Evolutionary conservation across 2,888 invertebrate genomes (phyloP).

Genomic region (Trachelus troglodyta): DNA sequence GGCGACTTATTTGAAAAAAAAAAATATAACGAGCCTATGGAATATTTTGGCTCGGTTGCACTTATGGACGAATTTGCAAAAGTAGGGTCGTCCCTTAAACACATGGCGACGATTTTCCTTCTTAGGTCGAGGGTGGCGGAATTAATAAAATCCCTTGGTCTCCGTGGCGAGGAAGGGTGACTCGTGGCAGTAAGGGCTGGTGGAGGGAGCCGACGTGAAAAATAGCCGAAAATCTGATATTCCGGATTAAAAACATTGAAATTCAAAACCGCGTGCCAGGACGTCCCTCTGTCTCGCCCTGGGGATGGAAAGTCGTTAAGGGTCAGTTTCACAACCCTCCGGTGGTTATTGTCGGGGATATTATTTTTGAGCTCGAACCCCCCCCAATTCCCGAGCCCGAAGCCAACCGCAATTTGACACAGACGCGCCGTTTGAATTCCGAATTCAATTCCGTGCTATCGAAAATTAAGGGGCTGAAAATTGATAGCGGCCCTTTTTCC

Average conservation of each 20-base stretch:
- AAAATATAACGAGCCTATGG: slow-evolving; percentile 9
- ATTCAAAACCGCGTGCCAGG: slow-evolving; percentile 63
- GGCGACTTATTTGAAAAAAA: slow-evolving; percentile 21
- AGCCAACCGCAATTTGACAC: slow-evolving; percentile 57
- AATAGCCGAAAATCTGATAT: slow-evolving; percentile 67
- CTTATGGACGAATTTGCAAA: slow-evolving; percentile 1
- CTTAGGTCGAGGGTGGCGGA: neutral
- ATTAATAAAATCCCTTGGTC: slow-evolving; percentile 19
- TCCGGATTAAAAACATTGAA: slow-evolving; percentile 67
- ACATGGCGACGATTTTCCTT: slow-evolving; percentile 26
- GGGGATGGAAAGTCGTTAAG: slow-evolving; percentile 64
- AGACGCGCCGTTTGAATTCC: slow-evolving; percentile 60
- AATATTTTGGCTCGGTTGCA: slow-evolving; percentile 35
- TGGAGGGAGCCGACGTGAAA: slow-evolving; percentile 54
- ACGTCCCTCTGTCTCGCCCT: slow-evolving; percentile 30
- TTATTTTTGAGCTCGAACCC: slow-evolving; percentile 52
- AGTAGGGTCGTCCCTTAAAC: slow-evolving; percentile 28
- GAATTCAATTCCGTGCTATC: slow-evolving; percentile 56
- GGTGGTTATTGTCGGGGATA: slow-evolving; percentile 45
- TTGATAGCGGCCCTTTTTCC: slow-evolving; percentile 26
- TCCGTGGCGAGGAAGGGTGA: slow-evolving; percentile 32
- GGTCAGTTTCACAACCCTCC: slow-evolving; percentile 60
- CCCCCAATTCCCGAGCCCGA: slow-evolving; percentile 2
- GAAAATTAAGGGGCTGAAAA: slow-evolving; percentile 55
- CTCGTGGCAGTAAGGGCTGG: slow-evolving; percentile 19